Evolutionary conservation across 2,888 invertebrate species (phyloP), one percentile per base, ranked within the genome.

Genomic region (Agrotis clavis): DNA sequence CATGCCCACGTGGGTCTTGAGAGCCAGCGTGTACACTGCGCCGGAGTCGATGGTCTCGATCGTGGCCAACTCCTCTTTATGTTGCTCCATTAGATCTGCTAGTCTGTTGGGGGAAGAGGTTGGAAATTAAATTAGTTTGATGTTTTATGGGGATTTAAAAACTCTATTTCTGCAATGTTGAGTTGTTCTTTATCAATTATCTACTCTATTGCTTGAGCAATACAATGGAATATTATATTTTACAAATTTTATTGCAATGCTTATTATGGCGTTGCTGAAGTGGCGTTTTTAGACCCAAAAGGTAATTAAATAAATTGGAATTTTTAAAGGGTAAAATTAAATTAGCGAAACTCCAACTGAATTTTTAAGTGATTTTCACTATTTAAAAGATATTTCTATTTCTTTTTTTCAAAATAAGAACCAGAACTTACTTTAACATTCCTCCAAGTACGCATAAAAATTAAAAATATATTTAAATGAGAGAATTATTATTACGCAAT

Each of bases 1-100:
- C 99, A 99, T 99, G 69, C 99, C 99, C 7, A 99, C 97, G 94
- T 99, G 99, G 0, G 99, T 99, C 92, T 99, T 99, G 19, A 99
- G 92, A 0, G 99, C 99, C 61, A 99, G 95, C 0, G 99, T 99
- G 94, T 99, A 99, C 0, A 99, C 99, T 0, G 99, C 99, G 0
- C 99, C 99, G 0, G 99, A 99, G 93, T 99, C 99, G 1, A 99
- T 97, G 0, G 98, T 97, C 91, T 99, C 99, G 30, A 99, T 97
- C 0, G 99, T 99, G 0, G 99, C 99, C 83, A 99, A 93, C 90
- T 99, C 99, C 91, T 99, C 99, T 90, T 98, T 98, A 92, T 99
- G 98, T 87, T 98, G 96, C 79, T 99, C 99, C 99, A 99, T 99
- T 76, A 99, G 94, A 90, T 99, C 99, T 0, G 99, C 99, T 83